A percentile compares a stretch with the other conserved stretches of the same genome.
phyloP scores from a whole-genome alignment of 2,113 vertebrate species.

The Mustela nigripes region DNA sequence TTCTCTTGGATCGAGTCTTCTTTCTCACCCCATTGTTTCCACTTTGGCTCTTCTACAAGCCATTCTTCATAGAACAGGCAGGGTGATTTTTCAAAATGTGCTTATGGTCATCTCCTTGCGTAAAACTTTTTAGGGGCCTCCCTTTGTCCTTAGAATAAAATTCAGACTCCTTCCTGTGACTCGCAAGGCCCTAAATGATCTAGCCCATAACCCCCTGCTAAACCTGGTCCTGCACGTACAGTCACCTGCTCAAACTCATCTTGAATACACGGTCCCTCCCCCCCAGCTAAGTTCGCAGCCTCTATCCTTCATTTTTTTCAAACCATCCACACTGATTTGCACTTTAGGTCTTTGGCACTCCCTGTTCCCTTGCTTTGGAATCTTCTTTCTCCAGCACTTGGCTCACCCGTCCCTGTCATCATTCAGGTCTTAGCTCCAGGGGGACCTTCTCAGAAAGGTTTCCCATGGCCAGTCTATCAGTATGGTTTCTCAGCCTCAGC shows the following conservation, averaged over 20 bases:
- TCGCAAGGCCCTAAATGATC: background rate
- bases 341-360: background rate
- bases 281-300: background rate
- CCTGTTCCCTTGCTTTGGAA: background rate
- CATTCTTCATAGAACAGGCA: background rate
- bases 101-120: background rate
- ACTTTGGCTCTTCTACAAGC: background rate
- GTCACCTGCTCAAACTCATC: background rate
- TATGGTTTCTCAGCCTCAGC: background rate
- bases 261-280: background rate
- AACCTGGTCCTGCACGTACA: background rate
- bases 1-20: background rate
- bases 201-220: no score
- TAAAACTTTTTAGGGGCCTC: background rate
- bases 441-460: background rate
- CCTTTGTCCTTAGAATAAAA: conserved; percentile 34
- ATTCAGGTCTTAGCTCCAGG: background rate
- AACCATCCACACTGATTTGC: background rate
- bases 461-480: background rate
- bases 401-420: background rate
- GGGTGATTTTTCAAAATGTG: background rate
- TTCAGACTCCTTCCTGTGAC: background rate
- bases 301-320: background rate
- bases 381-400: background rate
- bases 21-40: background rate